These are phyloP conservation scores for Sesia apiformis DNA, from an alignment of 2,888 invertebrate species.

Conservation along the genomic window DNA sequence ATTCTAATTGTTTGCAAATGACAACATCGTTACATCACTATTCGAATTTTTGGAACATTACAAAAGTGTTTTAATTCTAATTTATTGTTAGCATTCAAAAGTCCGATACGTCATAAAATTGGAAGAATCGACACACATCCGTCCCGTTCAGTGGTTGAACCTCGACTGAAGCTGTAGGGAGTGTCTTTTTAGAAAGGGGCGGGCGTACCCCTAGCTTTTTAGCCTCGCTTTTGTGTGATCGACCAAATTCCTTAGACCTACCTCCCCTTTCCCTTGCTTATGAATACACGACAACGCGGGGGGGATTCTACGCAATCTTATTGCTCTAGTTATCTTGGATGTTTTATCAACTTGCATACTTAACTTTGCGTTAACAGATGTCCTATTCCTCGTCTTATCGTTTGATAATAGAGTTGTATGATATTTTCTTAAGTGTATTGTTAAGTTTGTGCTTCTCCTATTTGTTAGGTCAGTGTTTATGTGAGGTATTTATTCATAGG, in stretches of 20 bases:
- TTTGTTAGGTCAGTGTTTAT: conserved; percentile 14
- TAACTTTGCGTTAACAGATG: conserved; percentile 10
- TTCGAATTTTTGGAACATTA: not conserved
- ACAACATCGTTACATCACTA: not conserved
- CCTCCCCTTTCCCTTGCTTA: conserved; percentile 8
- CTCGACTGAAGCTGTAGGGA: conserved; percentile 32
- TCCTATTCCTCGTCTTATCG: conserved; percentile 3
- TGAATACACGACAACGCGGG: not conserved
- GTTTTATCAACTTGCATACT: conserved; percentile 29
- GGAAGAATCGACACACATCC: conserved; percentile 19
- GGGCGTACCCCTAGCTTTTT: conserved; percentile 52
- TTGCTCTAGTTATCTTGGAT: conserved; percentile 28
- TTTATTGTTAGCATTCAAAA: not conserved
- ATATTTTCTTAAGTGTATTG: conserved; percentile 4
- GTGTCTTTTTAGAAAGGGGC: conserved; percentile 16
- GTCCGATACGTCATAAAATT: conserved; percentile 4
- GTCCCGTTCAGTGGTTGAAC: conserved; percentile 19
- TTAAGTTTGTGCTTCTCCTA: conserved; percentile 8
- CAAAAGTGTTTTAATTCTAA: not conserved
- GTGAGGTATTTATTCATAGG: conserved; percentile 19
- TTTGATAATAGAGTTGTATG: too few species aligned
- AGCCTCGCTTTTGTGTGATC: conserved; percentile 45
- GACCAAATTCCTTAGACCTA: conserved; percentile 31
- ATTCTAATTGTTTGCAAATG: too few species aligned
- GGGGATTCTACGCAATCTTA: conserved; percentile 1